phyloP scores from a whole-genome alignment of 2,888 invertebrate species.

The Mellilla xanthometata region DNA sequence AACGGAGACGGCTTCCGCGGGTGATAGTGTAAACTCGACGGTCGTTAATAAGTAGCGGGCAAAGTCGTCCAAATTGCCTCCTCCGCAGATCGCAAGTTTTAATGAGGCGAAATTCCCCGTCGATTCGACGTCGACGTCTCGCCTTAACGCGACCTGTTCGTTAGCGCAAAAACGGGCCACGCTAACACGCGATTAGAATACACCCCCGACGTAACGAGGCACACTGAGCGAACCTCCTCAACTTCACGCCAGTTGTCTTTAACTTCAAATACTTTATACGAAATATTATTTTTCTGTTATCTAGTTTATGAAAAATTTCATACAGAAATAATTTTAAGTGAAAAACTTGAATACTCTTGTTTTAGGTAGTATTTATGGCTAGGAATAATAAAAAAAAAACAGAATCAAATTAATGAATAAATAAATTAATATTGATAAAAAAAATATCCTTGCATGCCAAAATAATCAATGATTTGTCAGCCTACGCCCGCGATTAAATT shows the following conservation, averaged over 20 bases:
- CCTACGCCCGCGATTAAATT: too few species aligned
- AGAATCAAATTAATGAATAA: too few species aligned
- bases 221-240: slow-evolving; percentile 50
- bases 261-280: too few species aligned
- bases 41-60: slow-evolving; percentile 69
- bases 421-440: too few species aligned
- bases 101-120: slow-evolving; percentile 81
- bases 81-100: slow-evolving; percentile 76
- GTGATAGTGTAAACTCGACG: slow-evolving; percentile 62
- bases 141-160: slow-evolving; percentile 81
- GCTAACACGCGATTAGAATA: slow-evolving; percentile 82
- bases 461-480: too few species aligned
- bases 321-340: too few species aligned
- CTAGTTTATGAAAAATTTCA: too few species aligned
- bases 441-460: too few species aligned
- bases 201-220: slow-evolving; percentile 54
- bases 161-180: slow-evolving; percentile 80
- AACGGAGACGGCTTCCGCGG: slow-evolving; percentile 21
- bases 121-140: slow-evolving; percentile 64
- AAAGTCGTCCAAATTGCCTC: slow-evolving; percentile 75
- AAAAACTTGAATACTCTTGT: too few species aligned
- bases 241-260: background rate
- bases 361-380: too few species aligned
- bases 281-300: too few species aligned
- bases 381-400: too few species aligned